phyloP scores from a whole-genome alignment of 2,113 vertebrate species.

The Laticauda laticaudata region DNA sequence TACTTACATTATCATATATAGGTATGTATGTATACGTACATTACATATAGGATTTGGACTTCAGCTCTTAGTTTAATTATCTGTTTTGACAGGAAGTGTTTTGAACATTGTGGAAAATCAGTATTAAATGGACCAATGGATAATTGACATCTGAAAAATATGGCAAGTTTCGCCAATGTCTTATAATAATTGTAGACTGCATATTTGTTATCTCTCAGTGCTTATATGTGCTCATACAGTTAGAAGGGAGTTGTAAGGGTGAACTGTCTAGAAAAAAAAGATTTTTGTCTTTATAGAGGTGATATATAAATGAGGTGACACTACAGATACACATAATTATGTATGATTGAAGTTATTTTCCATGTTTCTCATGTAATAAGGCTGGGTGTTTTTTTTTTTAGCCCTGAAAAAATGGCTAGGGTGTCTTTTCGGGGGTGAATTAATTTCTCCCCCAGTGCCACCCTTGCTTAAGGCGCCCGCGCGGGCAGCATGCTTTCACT shows the following conservation, averaged over 20 bases:
- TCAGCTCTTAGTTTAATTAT: neutral
- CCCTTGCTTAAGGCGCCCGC: too few relatives aligned
- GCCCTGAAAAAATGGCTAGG: too few relatives aligned
- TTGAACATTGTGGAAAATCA: neutral
- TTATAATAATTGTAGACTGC: neutral
- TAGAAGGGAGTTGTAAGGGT: neutral
- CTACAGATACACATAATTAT: neutral
- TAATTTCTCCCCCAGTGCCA: too few relatives aligned
- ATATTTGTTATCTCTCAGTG: neutral
- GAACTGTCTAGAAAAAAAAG: neutral
- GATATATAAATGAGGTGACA: neutral
- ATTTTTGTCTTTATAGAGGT: neutral
- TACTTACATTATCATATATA: neutral
- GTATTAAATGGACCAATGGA: neutral
- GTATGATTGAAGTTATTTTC: neutral
- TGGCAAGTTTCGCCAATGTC: neutral
- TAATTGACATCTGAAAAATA: neutral
- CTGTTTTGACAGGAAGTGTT: neutral
- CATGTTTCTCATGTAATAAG: too few relatives aligned
- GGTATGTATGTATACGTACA: too few relatives aligned
- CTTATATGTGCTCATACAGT: neutral
- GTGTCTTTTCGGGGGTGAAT: too few relatives aligned
- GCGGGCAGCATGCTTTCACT: too few relatives aligned
- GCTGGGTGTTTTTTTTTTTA: too few relatives aligned
- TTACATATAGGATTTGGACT: neutral